Evolutionary conservation across 1,140 invertebrate genomes (phyloP).

Genomic region (Trachymyrmex septentrionalis): DNA sequence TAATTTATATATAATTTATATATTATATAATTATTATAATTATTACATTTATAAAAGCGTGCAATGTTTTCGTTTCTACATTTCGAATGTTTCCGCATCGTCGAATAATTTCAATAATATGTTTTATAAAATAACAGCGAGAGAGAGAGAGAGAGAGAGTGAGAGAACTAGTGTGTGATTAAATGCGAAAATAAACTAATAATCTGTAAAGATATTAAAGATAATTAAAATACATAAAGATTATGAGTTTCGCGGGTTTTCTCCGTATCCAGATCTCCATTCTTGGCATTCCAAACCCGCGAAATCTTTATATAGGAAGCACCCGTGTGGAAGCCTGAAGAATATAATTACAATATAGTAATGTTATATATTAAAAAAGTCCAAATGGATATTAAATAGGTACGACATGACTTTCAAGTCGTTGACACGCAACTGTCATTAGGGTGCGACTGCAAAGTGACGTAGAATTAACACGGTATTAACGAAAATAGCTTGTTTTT

Average conservation of each 20-base stretch:
- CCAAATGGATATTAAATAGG: constrained; percentile 16
- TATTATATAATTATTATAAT: not conserved
- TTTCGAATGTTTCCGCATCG: not conserved
- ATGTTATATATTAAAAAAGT: constrained; percentile 8
- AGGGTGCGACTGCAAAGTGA: constrained; percentile 1
- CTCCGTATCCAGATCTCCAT: too few relatives aligned
- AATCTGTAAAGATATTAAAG: not conserved
- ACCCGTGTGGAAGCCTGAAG: too few relatives aligned
- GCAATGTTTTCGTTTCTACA: not conserved
- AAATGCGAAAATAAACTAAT: not conserved
- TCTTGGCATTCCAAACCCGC: too few relatives aligned
- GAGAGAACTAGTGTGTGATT: not conserved
- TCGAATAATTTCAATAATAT: not conserved
- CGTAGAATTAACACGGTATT: constrained; percentile 6
- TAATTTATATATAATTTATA: too few relatives aligned
- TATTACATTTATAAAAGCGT: not conserved
- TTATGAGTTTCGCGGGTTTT: too few relatives aligned
- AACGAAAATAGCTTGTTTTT: not conserved
- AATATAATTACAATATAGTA: not conserved
- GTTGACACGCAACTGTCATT: not conserved
- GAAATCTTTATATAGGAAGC: too few relatives aligned
- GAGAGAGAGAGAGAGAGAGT: too few relatives aligned
- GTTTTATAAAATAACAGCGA: constrained; percentile 4
- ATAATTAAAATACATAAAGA: too few relatives aligned
- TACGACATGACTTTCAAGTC: not conserved